phyloP scores from a whole-genome alignment of 2,797 vertebrate genomes.

The Propithecus perrieri region DNA sequence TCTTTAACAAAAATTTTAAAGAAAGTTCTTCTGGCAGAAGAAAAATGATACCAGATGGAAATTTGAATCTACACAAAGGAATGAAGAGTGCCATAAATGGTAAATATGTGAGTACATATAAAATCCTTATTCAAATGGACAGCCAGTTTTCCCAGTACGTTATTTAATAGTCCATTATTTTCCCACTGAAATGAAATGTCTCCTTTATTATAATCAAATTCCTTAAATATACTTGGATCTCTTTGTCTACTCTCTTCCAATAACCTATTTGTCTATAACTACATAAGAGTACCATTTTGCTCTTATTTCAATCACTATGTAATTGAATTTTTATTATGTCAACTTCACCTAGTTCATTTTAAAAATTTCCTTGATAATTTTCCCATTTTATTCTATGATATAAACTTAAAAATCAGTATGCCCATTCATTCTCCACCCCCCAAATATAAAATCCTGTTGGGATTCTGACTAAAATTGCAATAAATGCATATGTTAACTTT shows the following conservation, averaged over 20 bases:
- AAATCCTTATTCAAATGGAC: background rate
- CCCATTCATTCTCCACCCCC: background rate
- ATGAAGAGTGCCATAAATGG: background rate
- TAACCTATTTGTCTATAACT: conserved; percentile 15
- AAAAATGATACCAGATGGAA: conserved; percentile 40
- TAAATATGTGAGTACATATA: conserved; percentile 44
- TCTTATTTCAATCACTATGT: conserved; percentile 23
- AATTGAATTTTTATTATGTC: background rate
- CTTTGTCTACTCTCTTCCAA: background rate
- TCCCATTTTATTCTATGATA: background rate
- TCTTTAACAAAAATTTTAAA: conserved; percentile 61
- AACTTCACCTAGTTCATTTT: conserved; percentile 13
- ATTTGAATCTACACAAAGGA: conserved; percentile 37
- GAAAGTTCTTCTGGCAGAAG: conserved; percentile 43
- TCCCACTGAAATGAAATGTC: conserved; percentile 17
- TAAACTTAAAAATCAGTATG: conserved; percentile 7
- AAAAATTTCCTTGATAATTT: conserved; percentile 32
- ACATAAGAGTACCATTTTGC: background rate
- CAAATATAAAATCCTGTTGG: background rate
- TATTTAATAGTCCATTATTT: conserved; percentile 14
- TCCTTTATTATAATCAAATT: conserved; percentile 10
- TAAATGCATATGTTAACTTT: background rate
- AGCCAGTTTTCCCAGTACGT: background rate
- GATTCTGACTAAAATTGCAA: background rate
- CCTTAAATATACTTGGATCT: conserved; percentile 32